These are phyloP conservation scores for Ambastaia sidthimunki DNA, from an alignment of 2,797 vertebrate genomes.

Conservation along the genomic window DNA sequence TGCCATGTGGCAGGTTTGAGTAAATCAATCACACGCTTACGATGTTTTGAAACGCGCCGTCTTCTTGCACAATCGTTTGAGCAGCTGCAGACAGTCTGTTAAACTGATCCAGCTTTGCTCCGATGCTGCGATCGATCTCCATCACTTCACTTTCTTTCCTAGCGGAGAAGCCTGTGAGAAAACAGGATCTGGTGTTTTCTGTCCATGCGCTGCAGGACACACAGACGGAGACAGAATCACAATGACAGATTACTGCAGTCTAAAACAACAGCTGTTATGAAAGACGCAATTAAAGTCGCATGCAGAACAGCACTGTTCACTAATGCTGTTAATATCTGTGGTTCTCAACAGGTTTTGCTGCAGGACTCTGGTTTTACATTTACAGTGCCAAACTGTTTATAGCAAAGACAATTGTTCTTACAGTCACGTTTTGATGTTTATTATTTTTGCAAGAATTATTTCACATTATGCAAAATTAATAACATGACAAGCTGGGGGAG, in stretches of 20 bases:
- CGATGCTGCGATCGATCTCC: conserved; percentile 71
- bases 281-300: background rate
- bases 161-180: conserved; percentile 69
- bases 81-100: conserved; percentile 68
- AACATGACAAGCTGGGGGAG: no score
- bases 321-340: background rate
- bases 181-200: conserved; percentile 71
- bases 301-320: background rate
- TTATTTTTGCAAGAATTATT: no score
- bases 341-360: background rate
- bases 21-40: conserved; percentile 65
- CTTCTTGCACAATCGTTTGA: conserved; percentile 71
- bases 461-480: no score
- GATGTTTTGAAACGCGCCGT: conserved; percentile 70
- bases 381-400: background rate
- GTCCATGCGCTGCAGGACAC: conserved; percentile 75
- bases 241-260: background rate
- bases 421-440: no score
- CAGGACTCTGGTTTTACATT: background rate
- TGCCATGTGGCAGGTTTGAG: conserved; percentile 7
- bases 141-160: conserved; percentile 44
- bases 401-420: no score
- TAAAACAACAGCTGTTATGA: conserved; percentile 1
- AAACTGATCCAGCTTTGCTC: conserved; percentile 75
- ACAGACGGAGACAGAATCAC: background rate